These are phyloP conservation scores for Typhlichthys eigenmanni DNA, from an alignment of 2,797 vertebrate genomes.

Conservation along the genomic window DNA sequence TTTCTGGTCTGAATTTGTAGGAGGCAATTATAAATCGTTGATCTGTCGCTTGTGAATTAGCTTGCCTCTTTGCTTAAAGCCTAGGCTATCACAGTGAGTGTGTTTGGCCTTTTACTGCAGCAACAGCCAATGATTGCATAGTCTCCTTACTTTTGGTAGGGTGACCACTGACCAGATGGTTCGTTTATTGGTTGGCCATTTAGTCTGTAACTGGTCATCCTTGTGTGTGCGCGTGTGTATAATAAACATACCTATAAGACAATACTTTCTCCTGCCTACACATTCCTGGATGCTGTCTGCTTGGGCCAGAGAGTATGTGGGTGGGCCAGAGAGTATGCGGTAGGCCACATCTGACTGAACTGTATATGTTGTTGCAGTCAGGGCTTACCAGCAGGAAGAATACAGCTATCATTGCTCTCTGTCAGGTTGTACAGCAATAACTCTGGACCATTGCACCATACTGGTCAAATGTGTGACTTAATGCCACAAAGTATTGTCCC, in stretches of 20 bases:
- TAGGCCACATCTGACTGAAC: constrained; percentile 9
- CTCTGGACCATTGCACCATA: background rate
- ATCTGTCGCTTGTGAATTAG: constrained; percentile 54
- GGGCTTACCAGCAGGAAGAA: background rate
- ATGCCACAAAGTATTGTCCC: background rate
- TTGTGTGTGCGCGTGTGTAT: background rate
- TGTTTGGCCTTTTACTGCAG: constrained; percentile 60
- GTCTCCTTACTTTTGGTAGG: constrained; percentile 30
- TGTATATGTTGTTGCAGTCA: constrained; percentile 1
- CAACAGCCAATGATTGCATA: constrained; percentile 44
- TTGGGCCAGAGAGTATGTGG: no score
- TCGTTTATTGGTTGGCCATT: constrained; percentile 35
- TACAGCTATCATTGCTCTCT: background rate
- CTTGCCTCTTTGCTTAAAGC: constrained; percentile 28
- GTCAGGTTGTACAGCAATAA: background rate
- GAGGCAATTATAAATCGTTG: constrained; percentile 10
- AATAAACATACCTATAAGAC: no score
- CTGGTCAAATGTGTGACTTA: background rate
- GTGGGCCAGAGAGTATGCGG: no score
- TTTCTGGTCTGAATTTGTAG: constrained; percentile 47
- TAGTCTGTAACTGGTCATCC: constrained; percentile 28
- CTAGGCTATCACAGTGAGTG: constrained; percentile 29
- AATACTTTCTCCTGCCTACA: constrained; percentile 10
- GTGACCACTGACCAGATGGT: constrained; percentile 27
- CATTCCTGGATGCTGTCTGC: constrained; percentile 31